phyloP scores from a whole-genome alignment of 2,888 invertebrate genomes.

The Scelioninae gen. 1 region DNA sequence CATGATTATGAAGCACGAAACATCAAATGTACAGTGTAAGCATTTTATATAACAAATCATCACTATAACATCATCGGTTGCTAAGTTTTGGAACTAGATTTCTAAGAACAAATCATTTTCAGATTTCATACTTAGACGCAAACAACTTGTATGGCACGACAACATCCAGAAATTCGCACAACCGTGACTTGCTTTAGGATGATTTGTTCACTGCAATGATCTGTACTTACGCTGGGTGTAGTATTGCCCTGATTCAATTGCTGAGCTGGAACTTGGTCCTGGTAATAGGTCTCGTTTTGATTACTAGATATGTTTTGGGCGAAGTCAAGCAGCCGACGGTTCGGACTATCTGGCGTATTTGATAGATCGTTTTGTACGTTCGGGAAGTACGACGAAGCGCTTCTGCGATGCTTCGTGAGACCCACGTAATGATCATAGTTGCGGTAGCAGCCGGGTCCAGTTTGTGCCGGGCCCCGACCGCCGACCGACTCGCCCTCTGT shows the following conservation, averaged over 20 bases:
- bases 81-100: background rate
- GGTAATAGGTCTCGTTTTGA: conserved; percentile 82
- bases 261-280: conserved; percentile 81
- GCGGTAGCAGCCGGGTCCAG: conserved; percentile 91
- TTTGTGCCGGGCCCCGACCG: conserved; percentile 88
- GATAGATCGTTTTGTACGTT: conserved; percentile 82
- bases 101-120: too few relatives aligned
- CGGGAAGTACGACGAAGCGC: conserved; percentile 85
- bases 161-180: conserved; percentile 13
- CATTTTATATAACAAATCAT: conserved; percentile 39
- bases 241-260: conserved; percentile 81
- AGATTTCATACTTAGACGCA: too few relatives aligned
- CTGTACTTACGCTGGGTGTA: conserved; percentile 82
- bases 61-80: conserved; percentile 4
- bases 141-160: too few relatives aligned
- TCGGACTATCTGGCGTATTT: conserved; percentile 83
- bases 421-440: conserved; percentile 89
- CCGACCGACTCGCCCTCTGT: conserved; percentile 88
- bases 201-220: conserved; percentile 39
- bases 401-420: conserved; percentile 84
- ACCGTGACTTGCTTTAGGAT: conserved; percentile 7
- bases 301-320: conserved; percentile 82
- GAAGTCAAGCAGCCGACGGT: conserved; percentile 82
- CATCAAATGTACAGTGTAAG: conserved; percentile 69
- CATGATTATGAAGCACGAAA: conserved; percentile 70